Evolutionary conservation across 2,888 invertebrate species (phyloP).

Genomic region (Gymnocheta viridis): DNA sequence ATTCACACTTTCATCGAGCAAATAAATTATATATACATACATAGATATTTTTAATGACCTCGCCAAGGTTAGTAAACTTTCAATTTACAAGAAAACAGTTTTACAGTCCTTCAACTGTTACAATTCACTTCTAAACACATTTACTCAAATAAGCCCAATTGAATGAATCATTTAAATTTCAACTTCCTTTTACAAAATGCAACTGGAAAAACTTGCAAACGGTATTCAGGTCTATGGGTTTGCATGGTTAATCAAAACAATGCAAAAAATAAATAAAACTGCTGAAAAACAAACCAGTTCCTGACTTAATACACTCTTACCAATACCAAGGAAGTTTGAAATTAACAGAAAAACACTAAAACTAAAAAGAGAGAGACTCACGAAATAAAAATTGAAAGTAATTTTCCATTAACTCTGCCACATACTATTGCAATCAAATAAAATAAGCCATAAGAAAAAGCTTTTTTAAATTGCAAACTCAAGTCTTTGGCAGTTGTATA

Average conservation of each 20-base stretch:
- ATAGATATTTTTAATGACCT: conserved; percentile 47
- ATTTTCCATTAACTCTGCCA: conserved; percentile 62
- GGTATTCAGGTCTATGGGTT: conserved; percentile 67
- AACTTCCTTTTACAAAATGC: conserved; percentile 65
- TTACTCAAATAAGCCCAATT: conserved; percentile 1
- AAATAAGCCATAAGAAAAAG: conserved; percentile 4
- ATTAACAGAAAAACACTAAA: conserved; percentile 13
- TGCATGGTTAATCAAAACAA: conserved; percentile 54
- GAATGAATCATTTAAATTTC: conserved; percentile 57
- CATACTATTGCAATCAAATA: not conserved
- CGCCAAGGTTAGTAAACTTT: conserved; percentile 63
- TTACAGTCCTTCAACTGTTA: conserved; percentile 63
- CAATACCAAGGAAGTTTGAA: conserved; percentile 52
- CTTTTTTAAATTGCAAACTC: conserved; percentile 4
- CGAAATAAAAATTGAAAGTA: conserved; percentile 63
- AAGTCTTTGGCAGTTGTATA: not conserved
- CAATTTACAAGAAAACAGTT: conserved; percentile 20
- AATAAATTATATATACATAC: conserved; percentile 12
- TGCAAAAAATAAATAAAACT: not conserved
- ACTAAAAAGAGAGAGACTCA: conserved; percentile 12
- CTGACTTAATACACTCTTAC: conserved; percentile 51
- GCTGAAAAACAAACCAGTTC: conserved; percentile 61
- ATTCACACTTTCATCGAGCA: conserved; percentile 58
- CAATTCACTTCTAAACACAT: conserved; percentile 32
- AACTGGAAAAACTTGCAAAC: conserved; percentile 47